Evolutionary conservation across 1,140 invertebrate genomes (phyloP), one percentile per base, ranked within the genome.

Genomic region (Belonocnema kinseyi): DNA sequence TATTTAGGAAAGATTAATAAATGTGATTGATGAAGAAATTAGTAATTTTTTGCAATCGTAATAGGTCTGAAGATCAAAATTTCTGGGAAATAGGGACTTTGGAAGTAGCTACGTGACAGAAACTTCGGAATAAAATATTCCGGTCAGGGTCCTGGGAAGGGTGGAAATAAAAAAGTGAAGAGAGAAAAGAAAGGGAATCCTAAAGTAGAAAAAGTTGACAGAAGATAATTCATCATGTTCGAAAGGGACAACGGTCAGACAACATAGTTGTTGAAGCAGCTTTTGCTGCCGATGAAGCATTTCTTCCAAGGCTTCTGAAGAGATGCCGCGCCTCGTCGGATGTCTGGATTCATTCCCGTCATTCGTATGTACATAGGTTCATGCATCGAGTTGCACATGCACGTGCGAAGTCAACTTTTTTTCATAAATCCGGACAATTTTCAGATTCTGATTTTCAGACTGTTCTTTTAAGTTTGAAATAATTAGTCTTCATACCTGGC

Each of bases 221-320:
- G 58, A 61, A 13, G 21, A 61, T 61, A 61, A 61, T 61, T 61
- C 33, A 61, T 61, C 58, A 40, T 33, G 33, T 61, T 61, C 33
- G 2, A 61, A 61, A 33, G 58, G 58, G 58, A 56, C 54, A 61
- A 33, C 58, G 58, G 58, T 61, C 58, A 61, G 21, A 61, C 58
- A 33, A 61, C 58, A 61, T 61, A 61, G 58, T 61, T 61, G 10
- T 11, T 21, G 19, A 19, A 61, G 56, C 56, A 61, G 58, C 58
- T 33, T 61, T 61, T 12, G 58, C 21, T 17, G 8, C 54, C 19
- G 54, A 56, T 56, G 21, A 19, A 56, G 54, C 21, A 56, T 56
- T 56, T 56, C 54, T 56, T 56, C 7, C 54, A 19, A 56, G 54
- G 54, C 54, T 56, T 61, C 58, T 61, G 58, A 61, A 33, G 21